phyloP scores from a whole-genome alignment of 23 tunicate species.

The Styela plicata region DNA sequence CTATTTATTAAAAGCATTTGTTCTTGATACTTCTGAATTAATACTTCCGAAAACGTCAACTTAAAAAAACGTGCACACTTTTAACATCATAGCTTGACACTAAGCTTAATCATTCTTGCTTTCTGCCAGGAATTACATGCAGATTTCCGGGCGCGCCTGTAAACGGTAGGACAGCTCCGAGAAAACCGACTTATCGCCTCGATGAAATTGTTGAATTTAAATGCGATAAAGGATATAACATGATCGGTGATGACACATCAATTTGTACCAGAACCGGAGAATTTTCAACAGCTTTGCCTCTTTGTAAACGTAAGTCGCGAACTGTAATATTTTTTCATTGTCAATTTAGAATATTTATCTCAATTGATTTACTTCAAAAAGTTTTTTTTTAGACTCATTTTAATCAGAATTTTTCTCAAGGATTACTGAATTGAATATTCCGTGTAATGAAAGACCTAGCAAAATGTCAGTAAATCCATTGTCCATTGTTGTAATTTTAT shows the following conservation, averaged over 20 bases:
- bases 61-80: background rate
- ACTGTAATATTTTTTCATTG: too few relatives aligned
- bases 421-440: too few relatives aligned
- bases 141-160: slow-evolving; percentile 15
- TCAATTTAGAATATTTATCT: too few relatives aligned
- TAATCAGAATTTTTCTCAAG: too few relatives aligned
- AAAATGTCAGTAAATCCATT: too few relatives aligned
- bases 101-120: background rate
- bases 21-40: too few relatives aligned
- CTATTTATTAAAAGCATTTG: too few relatives aligned
- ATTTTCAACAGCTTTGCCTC: slow-evolving; percentile 2
- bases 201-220: slow-evolving; percentile 8
- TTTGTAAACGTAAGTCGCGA: slow-evolving; percentile 8
- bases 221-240: slow-evolving; percentile 6
- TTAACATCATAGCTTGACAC: background rate
- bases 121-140: slow-evolving; percentile 7
- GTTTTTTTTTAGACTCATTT: too few relatives aligned
- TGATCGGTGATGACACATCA: slow-evolving; percentile 10
- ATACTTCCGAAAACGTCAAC: too few relatives aligned
- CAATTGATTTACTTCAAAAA: too few relatives aligned
- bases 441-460: too few relatives aligned
- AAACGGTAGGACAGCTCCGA: slow-evolving; percentile 14
- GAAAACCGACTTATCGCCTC: background rate
- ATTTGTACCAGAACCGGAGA: slow-evolving; percentile 13
- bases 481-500: too few relatives aligned